phyloP scores from a whole-genome alignment of 2,888 invertebrate genomes.

The Plebejus melissa region DNA sequence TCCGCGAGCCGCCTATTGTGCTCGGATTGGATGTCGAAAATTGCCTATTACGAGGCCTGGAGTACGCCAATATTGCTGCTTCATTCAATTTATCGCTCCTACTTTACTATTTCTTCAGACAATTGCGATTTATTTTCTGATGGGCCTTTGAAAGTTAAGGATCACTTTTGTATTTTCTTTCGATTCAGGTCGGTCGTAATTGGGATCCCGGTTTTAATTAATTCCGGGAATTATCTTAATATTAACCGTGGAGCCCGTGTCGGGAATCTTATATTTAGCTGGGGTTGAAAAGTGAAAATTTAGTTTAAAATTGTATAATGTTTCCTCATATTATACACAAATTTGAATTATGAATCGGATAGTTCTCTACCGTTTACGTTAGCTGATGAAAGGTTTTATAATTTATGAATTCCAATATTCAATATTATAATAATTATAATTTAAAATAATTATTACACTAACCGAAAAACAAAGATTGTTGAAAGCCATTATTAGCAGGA shows the following conservation, averaged over 20 bases:
- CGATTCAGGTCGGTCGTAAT: conserved; percentile 20
- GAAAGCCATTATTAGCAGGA: too few relatives aligned
- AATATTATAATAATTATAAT: too few relatives aligned
- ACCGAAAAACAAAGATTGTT: too few relatives aligned
- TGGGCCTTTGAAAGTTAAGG: conserved; percentile 33
- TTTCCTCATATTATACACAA: too few relatives aligned
- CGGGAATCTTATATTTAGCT: background rate
- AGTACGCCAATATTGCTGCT: conserved; percentile 66
- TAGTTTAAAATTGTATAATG: background rate
- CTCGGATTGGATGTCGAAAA: conserved; percentile 69
- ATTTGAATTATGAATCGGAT: background rate
- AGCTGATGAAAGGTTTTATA: background rate
- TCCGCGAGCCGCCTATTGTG: conserved; percentile 55
- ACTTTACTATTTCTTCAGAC: conserved; percentile 63
- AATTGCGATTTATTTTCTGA: conserved; percentile 44
- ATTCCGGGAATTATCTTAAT: conserved; percentile 19
- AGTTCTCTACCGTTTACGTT: background rate
- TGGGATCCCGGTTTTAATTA: conserved; percentile 21
- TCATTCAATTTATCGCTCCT: conserved; percentile 70
- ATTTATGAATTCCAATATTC: background rate
- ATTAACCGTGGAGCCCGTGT: background rate
- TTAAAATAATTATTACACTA: too few relatives aligned
- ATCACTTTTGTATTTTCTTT: conserved; percentile 27
- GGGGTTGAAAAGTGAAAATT: background rate
- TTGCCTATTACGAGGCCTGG: conserved; percentile 69